Percentiles rank a stretch among this genome's conserved stretches.
Conservation (phyloP, 2,888 invertebrate species). For the Furcula furcula region DNA sequence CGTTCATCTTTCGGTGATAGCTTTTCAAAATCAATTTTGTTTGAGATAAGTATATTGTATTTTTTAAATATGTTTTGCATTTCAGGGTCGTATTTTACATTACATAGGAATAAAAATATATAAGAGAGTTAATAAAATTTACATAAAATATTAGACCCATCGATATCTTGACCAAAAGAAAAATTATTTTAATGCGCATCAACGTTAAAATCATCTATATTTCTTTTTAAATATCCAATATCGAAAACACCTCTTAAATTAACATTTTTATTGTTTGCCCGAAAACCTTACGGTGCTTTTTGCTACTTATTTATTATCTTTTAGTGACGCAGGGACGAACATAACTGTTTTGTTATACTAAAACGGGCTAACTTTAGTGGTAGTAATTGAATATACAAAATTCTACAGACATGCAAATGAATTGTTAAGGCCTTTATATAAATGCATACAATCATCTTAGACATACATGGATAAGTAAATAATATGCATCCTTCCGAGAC, state of each 20-base stretch:
- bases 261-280: constrained; percentile 15
- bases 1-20: no score
- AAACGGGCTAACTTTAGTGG: neutral
- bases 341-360: neutral
- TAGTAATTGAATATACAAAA: neutral
- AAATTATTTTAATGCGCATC: neutral
- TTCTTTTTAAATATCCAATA: neutral
- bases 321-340: constrained; percentile 6
- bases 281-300: constrained; percentile 21
- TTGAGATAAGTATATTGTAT: no score
- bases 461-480: no score
- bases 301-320: constrained; percentile 1
- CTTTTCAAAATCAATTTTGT: no score
- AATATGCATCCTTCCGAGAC: no score
- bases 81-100: no score
- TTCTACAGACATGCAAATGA: neutral
- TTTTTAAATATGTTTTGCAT: no score
- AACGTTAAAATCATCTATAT: neutral
- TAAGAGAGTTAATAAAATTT: no score
- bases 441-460: neutral
- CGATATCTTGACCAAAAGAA: neutral
- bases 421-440: neutral
- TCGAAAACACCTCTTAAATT: constrained; percentile 9
- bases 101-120: no score
- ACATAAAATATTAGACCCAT: no score